phyloP scores from a whole-genome alignment of 2,888 invertebrate genomes.

The Gonocerus acuteangulatus region DNA sequence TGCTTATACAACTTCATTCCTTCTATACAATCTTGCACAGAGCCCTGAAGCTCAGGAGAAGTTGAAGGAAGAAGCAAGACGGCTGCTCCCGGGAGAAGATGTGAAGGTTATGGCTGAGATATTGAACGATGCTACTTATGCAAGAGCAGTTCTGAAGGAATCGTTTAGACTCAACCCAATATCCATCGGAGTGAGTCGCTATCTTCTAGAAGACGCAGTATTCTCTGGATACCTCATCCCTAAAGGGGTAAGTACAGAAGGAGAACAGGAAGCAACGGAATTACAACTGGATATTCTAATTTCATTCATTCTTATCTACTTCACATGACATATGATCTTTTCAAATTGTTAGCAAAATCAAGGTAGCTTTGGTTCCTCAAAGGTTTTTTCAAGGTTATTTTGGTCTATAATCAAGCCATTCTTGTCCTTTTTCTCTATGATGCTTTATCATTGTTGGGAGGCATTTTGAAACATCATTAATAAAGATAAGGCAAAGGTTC shows the following conservation, averaged over 20 bases:
- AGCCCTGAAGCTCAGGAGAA: slow-evolving; percentile 61
- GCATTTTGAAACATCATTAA: too few species aligned
- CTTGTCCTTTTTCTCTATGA: too few species aligned
- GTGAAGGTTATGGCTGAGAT: slow-evolving; percentile 51
- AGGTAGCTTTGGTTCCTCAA: too few species aligned
- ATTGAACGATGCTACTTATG: slow-evolving; percentile 57
- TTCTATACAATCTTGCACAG: slow-evolving; percentile 68
- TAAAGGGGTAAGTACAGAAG: slow-evolving; percentile 57
- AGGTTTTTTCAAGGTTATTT: too few species aligned
- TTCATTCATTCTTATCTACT: neutral
- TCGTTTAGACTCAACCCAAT: slow-evolving; percentile 73
- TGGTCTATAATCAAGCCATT: too few species aligned
- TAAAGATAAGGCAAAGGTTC: too few species aligned
- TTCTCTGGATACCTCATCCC: slow-evolving; percentile 69
- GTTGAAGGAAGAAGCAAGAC: slow-evolving; percentile 55
- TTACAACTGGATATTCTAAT: neutral
- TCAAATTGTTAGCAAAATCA: too few species aligned
- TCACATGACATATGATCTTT: too few species aligned
- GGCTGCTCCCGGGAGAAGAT: slow-evolving; percentile 50
- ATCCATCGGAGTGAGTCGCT: slow-evolving; percentile 71
- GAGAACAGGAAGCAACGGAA: too few species aligned
- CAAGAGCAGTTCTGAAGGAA: slow-evolving; percentile 78
- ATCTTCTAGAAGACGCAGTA: slow-evolving; percentile 59
- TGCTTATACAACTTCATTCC: slow-evolving; percentile 66
- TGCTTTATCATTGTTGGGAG: too few species aligned